A percentile compares a stretch with the other conserved stretches of the same genome.
phyloP scores from a whole-genome alignment of 2,113 vertebrate species.

The Notiomystis cincta region DNA sequence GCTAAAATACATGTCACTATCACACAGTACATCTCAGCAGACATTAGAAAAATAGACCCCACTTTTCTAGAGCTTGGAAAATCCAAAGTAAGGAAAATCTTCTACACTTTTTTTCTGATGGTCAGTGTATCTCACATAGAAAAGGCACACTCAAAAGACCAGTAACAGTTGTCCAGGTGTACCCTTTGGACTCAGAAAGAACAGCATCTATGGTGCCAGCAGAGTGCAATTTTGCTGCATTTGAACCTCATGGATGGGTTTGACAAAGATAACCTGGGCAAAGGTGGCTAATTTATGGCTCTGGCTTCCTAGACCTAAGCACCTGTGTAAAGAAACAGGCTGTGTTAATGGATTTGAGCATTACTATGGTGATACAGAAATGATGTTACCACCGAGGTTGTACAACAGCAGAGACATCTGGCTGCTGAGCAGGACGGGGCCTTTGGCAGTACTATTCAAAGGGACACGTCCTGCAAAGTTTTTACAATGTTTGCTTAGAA shows the following conservation, averaged over 20 bases:
- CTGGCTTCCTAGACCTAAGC: background rate
- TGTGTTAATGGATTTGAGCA: background rate
- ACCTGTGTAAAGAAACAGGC: background rate
- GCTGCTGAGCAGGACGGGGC: background rate
- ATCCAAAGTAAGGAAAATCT: background rate
- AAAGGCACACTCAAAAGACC: background rate
- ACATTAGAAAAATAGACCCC: background rate
- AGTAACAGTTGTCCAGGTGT: background rate
- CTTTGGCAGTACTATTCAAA: background rate
- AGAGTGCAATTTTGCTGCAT: background rate
- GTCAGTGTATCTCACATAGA: background rate
- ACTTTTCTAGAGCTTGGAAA: background rate
- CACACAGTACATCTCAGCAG: background rate
- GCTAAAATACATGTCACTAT: background rate
- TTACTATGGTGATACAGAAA: background rate
- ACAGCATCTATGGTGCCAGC: background rate
- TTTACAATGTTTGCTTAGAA: background rate
- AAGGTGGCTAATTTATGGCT: background rate
- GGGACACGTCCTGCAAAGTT: background rate
- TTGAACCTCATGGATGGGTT: background rate
- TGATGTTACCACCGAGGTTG: background rate
- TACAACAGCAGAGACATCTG: background rate
- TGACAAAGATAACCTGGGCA: background rate
- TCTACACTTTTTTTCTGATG: background rate
- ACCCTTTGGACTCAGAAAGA: background rate